Evolutionary conservation across 1,140 invertebrate genomes (phyloP).

Genomic region (Magallana ariakensis): DNA sequence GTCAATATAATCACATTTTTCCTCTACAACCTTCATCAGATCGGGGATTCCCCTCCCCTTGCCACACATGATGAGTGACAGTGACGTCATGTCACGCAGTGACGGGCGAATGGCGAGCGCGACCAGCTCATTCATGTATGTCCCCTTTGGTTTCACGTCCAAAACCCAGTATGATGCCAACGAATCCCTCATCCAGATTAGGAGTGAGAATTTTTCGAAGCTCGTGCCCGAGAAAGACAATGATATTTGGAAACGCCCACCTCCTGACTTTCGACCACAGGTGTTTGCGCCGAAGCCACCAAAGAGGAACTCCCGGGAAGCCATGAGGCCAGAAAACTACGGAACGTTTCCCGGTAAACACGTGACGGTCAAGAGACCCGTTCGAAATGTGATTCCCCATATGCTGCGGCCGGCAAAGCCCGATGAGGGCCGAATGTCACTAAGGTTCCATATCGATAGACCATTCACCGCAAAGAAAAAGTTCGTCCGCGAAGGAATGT

Average conservation of each 20-base stretch:
- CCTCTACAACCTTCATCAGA: background rate
- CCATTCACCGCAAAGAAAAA: constrained; percentile 76
- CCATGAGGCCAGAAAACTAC: constrained; percentile 76
- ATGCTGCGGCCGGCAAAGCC: constrained; percentile 60
- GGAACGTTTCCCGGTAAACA: constrained; percentile 71
- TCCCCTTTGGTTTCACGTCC: constrained; percentile 74
- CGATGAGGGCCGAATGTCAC: constrained; percentile 59
- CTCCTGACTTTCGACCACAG: constrained; percentile 76
- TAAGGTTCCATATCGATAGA: constrained; percentile 68
- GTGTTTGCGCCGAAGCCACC: constrained; percentile 76
- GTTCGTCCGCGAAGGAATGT: constrained; percentile 71
- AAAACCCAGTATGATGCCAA: constrained; percentile 76
- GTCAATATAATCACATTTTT: background rate
- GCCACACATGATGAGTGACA: constrained; percentile 42
- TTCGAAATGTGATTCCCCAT: constrained; percentile 61
- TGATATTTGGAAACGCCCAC: constrained; percentile 75
- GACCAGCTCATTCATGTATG: constrained; percentile 61
- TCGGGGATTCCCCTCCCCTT: background rate
- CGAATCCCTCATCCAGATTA: constrained; percentile 69
- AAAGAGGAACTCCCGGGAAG: constrained; percentile 73
- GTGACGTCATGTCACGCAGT: constrained; percentile 15
- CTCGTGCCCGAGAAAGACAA: constrained; percentile 59
- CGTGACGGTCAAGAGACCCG: constrained; percentile 62
- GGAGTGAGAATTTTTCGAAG: constrained; percentile 69
- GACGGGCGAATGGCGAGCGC: constrained; percentile 45